Conservation (phyloP, 37 sponge, comb jelly and placozoan genomes). For the Cladorhizidae sp. region DNA sequence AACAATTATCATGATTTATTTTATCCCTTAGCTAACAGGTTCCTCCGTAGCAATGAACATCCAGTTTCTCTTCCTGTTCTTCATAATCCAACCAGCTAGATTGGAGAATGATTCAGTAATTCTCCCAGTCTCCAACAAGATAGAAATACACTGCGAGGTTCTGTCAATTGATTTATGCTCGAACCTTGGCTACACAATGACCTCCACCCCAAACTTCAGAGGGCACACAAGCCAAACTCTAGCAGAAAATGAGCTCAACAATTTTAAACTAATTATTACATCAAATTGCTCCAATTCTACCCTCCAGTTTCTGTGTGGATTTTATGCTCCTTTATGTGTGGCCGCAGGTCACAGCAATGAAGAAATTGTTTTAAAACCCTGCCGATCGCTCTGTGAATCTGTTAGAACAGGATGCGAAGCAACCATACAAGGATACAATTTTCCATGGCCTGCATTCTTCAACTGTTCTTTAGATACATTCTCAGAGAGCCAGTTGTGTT, state of each 20-base stretch:
- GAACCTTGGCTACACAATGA: background rate
- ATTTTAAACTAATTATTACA: background rate
- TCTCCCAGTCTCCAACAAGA: no score
- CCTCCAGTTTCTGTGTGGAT: conserved; percentile 23
- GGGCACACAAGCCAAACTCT: background rate
- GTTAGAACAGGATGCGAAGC: background rate
- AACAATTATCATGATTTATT: no score
- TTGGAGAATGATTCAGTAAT: no score
- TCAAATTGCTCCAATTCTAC: conserved; percentile 14
- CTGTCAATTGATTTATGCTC: background rate
- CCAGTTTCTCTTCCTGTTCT: no score
- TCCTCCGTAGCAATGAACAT: no score
- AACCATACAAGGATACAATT: background rate
- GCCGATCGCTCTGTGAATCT: conserved; percentile 22
- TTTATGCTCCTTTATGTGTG: conserved; percentile 18
- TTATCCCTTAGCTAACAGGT: no score
- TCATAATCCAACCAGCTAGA: no score
- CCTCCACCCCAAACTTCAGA: conserved; percentile 13
- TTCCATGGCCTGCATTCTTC: conserved; percentile 8
- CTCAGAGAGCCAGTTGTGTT: background rate
- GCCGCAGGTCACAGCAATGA: background rate
- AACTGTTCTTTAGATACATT: conserved; percentile 28
- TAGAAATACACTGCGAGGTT: background rate
- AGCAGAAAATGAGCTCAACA: background rate
- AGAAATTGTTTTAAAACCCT: conserved; percentile 2